Conservation (phyloP, 2,113 vertebrate species). For the Illadopsis cleaveri region DNA sequence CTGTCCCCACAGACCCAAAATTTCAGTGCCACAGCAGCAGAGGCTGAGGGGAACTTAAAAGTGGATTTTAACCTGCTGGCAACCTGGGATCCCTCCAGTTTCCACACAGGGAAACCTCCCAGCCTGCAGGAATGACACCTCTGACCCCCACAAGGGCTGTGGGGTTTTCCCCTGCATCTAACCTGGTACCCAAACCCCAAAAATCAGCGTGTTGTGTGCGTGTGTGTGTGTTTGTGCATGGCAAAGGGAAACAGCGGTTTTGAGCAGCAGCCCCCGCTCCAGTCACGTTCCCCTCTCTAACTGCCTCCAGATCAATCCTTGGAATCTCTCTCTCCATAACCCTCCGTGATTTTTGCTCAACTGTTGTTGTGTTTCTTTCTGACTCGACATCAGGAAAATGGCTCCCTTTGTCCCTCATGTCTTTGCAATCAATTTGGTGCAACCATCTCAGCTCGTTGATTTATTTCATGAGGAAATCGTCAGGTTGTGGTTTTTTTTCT, state of each 20-base stretch:
- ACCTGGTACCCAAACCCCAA: accelerated
- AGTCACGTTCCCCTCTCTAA: not conserved
- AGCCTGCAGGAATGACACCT: not conserved
- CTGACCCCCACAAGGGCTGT: accelerated
- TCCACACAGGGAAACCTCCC: accelerated
- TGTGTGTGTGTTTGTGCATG: accelerated
- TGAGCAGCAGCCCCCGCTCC: not conserved
- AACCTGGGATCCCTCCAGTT: not conserved
- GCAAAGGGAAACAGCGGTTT: not conserved
- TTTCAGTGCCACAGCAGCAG: accelerated
- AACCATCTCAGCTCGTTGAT: not conserved
- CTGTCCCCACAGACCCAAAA: not conserved
- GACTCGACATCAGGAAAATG: slow-evolving; percentile 14
- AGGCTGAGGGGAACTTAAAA: accelerated
- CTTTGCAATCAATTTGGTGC: slow-evolving; percentile 13
- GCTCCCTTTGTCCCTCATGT: slow-evolving; percentile 10
- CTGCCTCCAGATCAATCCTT: slow-evolving; percentile 4
- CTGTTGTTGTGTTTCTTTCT: slow-evolving; percentile 9
- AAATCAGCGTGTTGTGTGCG: accelerated
- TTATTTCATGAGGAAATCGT: not conserved
- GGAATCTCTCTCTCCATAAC: not conserved
- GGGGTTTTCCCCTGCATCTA: not conserved
- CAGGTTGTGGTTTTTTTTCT: not conserved
- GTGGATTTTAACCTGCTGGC: not conserved
- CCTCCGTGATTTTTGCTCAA: not conserved